Base-by-base conservation (phyloP, 2,113 vertebrate genomes). In the Neotragus moschatus region DNA sequence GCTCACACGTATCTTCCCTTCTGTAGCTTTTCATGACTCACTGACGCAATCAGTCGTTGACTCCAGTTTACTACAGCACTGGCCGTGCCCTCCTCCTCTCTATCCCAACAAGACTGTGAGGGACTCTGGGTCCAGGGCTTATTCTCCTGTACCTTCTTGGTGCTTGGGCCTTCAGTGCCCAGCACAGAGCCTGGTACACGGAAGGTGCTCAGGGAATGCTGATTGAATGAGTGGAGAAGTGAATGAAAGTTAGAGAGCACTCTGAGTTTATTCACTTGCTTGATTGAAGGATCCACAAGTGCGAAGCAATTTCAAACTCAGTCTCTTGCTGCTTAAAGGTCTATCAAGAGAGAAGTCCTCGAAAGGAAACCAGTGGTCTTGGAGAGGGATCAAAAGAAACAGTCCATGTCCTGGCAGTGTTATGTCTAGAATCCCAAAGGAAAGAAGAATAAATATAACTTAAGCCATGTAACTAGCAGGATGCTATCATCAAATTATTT, bases 401-500 rank as follows among this genome's bases (percentile, higher is more conserved):
- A 90, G 33, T 63, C 49, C 45, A 9, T 45, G n/a, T 85, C 8
- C 51, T 89, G 45, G 39, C 36, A 95, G 84, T 98, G 96, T 97
- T 97, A 87, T 98, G 89, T 97, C 97, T 98, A 55, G n/a, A 91
- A 91, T 79, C 55, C 56, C 73, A 86, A 93, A 96, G 39, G 51
- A 70, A 98, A 91, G 94, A 93, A 82, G 55, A 94, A 95, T 94
- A 98, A 98, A 75, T 81, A 94, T 60, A 95, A 95, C 25, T 88
- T 86, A 90, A 96, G 63, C n/a, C 51, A 53, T 56, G 79, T 87
- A 96, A 91, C 94, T 95, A 96, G 81, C 51, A 91, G 58, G 49
- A 96, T 85, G 73, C 66, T 97, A 91, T 93, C 96, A 96, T 97
- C 97, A 96, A 95, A 97, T 97, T 92, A 89, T 92, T 97, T 97